These are phyloP conservation scores for Branchellion lobata DNA, from an alignment of 2,888 invertebrate species.

Conservation along the genomic window DNA sequence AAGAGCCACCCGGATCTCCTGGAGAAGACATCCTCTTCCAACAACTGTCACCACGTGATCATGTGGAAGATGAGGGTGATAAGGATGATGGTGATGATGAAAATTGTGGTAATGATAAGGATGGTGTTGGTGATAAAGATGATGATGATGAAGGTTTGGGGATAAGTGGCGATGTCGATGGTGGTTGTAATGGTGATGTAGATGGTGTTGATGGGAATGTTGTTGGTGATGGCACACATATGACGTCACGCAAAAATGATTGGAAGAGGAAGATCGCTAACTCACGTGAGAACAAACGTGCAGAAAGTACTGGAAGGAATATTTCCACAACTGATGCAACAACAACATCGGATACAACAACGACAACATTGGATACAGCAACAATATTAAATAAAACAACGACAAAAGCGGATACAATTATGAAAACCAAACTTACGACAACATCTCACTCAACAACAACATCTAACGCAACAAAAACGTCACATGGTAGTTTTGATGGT, in stretches of 20 bases:
- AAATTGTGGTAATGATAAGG: slow-evolving; percentile 17
- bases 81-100: slow-evolving; percentile 41
- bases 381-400: not conserved
- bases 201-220: not conserved
- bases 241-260: too few relatives aligned
- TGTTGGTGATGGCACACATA: not conserved
- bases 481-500: too few relatives aligned
- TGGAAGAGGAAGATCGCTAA: too few relatives aligned
- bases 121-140: slow-evolving; percentile 32
- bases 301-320: too few relatives aligned
- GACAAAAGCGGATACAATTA: not conserved
- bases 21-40: not conserved
- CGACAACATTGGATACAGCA: too few relatives aligned
- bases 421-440: not conserved
- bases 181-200: slow-evolving; percentile 28
- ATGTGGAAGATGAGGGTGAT: slow-evolving; percentile 2
- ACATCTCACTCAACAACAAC: not conserved
- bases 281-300: too few relatives aligned
- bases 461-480: too few relatives aligned
- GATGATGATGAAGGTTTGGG: not conserved
- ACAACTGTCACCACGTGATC: too few relatives aligned
- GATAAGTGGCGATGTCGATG: not conserved
- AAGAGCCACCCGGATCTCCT: not conserved
- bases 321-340: not conserved
- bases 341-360: too few relatives aligned